Evolutionary conservation across 2,113 vertebrate genomes (phyloP).

Genomic region (Anolis carolinensis): DNA sequence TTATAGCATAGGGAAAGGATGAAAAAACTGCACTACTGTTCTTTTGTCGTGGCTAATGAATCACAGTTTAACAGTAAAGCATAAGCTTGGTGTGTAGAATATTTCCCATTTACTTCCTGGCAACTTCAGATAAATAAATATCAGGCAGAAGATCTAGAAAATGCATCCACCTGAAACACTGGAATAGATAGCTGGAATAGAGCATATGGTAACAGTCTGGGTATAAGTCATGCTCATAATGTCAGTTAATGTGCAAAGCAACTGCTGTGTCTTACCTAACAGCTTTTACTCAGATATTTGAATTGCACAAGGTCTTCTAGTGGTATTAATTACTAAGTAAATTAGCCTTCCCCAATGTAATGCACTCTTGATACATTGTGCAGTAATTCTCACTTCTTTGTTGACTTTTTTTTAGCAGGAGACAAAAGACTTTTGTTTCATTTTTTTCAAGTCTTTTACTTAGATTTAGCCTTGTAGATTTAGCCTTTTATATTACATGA

Average conservation of each 20-base stretch:
- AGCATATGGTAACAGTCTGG: neutral
- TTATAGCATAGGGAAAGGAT: neutral
- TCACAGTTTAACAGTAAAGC: neutral
- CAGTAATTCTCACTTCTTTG: neutral
- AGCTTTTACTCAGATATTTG: constrained; percentile 63
- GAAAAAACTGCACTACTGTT: neutral
- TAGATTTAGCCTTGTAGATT: neutral
- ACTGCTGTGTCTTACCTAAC: constrained; percentile 40
- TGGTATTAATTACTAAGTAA: no score
- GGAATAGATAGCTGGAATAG: neutral
- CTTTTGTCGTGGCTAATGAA: neutral
- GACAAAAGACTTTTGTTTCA: neutral
- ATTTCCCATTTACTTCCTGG: neutral
- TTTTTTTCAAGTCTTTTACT: neutral
- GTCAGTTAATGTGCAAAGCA: constrained; percentile 35
- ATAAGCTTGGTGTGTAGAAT: neutral
- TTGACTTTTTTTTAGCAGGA: neutral
- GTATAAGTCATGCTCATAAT: neutral
- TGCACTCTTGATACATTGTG: no score
- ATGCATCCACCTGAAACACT: neutral
- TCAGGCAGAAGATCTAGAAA: neutral
- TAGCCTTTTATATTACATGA: neutral
- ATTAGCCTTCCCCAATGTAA: no score
- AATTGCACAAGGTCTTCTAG: neutral
- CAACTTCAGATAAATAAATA: neutral